Percentiles rank a stretch among this genome's conserved stretches.
Conservation (phyloP, 2,797 vertebrate genomes). For the Falco cherrug region DNA sequence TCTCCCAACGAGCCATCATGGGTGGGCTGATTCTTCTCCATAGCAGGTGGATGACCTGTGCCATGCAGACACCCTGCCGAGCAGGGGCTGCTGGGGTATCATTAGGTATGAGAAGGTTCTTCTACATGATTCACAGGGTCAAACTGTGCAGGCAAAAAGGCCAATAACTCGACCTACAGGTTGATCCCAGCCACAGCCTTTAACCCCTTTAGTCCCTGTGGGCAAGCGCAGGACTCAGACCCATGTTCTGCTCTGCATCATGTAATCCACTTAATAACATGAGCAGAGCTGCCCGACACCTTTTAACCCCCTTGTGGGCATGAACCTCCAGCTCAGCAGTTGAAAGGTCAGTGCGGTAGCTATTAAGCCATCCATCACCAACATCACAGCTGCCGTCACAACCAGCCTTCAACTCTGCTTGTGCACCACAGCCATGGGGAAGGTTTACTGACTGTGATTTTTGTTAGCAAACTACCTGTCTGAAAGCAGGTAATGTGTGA, state of each 20-base stretch:
- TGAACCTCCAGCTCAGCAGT: neutral
- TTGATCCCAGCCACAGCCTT: neutral
- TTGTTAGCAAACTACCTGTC: neutral
- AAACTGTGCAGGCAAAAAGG: neutral
- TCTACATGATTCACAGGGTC: neutral
- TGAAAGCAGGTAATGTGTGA: neutral
- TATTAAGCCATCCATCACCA: neutral
- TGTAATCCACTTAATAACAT: neutral
- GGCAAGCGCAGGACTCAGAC: neutral
- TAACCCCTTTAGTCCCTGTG: neutral
- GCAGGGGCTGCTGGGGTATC: neutral
- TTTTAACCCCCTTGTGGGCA: neutral
- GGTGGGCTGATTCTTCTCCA: neutral
- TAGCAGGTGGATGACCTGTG: neutral
- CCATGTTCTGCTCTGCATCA: neutral
- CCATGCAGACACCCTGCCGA: neutral
- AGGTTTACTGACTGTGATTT: accelerated
- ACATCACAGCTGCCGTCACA: neutral
- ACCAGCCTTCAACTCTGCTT: neutral
- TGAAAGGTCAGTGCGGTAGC: neutral
- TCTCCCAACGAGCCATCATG: neutral
- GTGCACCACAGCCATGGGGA: neutral
- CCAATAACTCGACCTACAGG: neutral
- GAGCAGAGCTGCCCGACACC: neutral
- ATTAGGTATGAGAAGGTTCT: neutral